Base-by-base conservation (phyloP, 2,888 invertebrate species). In the Endotricha flammealis region DNA sequence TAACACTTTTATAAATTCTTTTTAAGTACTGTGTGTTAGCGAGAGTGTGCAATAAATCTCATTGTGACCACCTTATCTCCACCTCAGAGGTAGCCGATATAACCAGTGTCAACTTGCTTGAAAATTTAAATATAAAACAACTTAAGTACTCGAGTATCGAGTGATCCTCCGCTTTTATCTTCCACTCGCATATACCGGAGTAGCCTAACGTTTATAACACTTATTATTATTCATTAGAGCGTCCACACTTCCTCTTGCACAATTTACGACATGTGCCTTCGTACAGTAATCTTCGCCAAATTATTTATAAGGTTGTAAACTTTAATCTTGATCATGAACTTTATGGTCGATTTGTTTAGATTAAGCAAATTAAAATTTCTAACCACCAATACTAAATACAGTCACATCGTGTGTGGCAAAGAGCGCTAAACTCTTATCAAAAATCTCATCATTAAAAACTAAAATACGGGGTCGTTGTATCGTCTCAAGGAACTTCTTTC, bases 11-110 rank as follows among this genome's bases (percentile, higher is more conserved):
- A 52, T 50, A 60, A 57, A 57, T 48, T 51, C 57, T 55, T 61
- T 56, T 63, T 59, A 60, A 65, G 59, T 57, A 59, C 60, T 46
- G 8, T 56, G 65, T 70, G 71, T 70, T 69, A 65, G 50, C 50
- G 56, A 61, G 70, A 73, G 77, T 71, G 67, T 71, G 73, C 67
- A 68, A 85, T 85, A 85, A 85, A 83, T 85, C 82, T 80, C 59
- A 61, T 69, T 74, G 72, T 78, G 72, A 67, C 60, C 66, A 59
- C 49, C 64, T 83, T 82, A 83, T 83, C 83, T 78, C 41, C 39
- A 50, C 53, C 46, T 57, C 62, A 64, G 72, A 70, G 71, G 83
- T 74, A 79, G 79, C 76, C 63, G 79, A 80, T 79, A 79, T 69
- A 67, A 57, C 61, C 53, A 56, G 62, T 70, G 75, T 71, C 76